Conservation (phyloP, 2,797 vertebrate genomes). For the Sphaeramia orbicularis region DNA sequence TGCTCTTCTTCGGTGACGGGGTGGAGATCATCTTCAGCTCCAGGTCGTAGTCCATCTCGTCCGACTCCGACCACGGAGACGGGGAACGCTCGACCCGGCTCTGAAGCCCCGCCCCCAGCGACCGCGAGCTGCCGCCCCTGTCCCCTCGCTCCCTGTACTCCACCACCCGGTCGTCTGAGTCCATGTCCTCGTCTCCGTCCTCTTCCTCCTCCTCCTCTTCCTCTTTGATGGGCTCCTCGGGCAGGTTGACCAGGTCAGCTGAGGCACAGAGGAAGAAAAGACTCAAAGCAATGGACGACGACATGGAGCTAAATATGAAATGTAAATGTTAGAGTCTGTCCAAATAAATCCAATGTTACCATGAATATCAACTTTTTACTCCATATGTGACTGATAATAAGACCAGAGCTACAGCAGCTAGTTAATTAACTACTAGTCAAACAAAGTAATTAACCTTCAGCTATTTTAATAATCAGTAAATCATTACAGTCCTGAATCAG, state of each 20-base stretch:
- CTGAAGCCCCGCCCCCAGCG: conserved; percentile 80
- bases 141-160: conserved; percentile 88
- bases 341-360: too few species aligned
- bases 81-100: conserved; percentile 75
- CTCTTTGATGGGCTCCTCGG: conserved; percentile 91
- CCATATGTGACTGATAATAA: too few species aligned
- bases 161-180: conserved; percentile 94
- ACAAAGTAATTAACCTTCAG: too few species aligned
- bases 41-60: conserved; percentile 99
- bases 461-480: too few species aligned
- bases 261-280: background rate
- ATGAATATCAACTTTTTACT: too few species aligned
- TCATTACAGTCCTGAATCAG: too few species aligned
- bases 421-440: too few species aligned
- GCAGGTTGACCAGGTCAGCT: conserved; percentile 94
- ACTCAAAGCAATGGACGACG: background rate
- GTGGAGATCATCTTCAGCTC: conserved; percentile 99
- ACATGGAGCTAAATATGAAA: too few species aligned
- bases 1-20: conserved; percentile 96
- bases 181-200: conserved; percentile 93
- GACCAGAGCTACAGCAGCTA: too few species aligned
- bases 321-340: too few species aligned
- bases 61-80: conserved; percentile 90
- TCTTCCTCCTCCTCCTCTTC: conserved; percentile 90
- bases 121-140: conserved; percentile 79